Evolutionary conservation across 2,888 invertebrate species (phyloP).

Genomic region (Colletes collaris): DNA sequence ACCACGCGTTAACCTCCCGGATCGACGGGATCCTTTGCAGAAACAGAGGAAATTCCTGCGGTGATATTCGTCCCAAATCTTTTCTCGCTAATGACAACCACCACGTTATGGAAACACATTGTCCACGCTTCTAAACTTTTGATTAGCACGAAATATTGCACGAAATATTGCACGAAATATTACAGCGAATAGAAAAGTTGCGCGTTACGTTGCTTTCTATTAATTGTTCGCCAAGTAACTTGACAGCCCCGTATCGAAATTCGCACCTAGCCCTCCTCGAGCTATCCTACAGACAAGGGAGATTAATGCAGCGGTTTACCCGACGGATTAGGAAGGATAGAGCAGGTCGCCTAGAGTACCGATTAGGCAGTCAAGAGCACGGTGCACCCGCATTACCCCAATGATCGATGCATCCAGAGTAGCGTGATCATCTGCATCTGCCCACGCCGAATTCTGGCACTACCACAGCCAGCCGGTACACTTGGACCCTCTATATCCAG

Average conservation of each 20-base stretch:
- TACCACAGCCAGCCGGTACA: constrained; percentile 33
- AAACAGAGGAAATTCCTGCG: constrained; percentile 20
- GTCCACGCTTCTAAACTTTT: too few relatives aligned
- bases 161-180: too few relatives aligned
- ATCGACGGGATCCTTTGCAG: neutral
- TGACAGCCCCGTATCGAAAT: too few relatives aligned
- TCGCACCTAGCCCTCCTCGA: constrained; percentile 71
- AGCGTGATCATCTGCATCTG: constrained; percentile 80
- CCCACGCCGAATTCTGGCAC: constrained; percentile 48
- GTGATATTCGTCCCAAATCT: constrained; percentile 4
- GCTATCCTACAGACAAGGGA: constrained; percentile 74
- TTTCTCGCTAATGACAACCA: neutral
- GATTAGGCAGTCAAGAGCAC: constrained; percentile 76
- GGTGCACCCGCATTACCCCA: constrained; percentile 66
- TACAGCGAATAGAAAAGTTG: too few relatives aligned
- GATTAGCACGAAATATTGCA: too few relatives aligned
- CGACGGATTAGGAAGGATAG: constrained; percentile 74
- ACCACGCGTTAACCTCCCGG: constrained; percentile 19
- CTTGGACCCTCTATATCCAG: constrained; percentile 47
- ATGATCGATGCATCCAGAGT: constrained; percentile 77
- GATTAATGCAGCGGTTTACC: constrained; percentile 75
- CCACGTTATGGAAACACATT: too few relatives aligned
- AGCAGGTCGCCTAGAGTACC: constrained; percentile 68
- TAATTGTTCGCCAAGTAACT: too few relatives aligned
- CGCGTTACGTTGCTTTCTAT: too few relatives aligned